phyloP scores from a whole-genome alignment of 2,888 invertebrate species.

The Drosophila siamana region DNA sequence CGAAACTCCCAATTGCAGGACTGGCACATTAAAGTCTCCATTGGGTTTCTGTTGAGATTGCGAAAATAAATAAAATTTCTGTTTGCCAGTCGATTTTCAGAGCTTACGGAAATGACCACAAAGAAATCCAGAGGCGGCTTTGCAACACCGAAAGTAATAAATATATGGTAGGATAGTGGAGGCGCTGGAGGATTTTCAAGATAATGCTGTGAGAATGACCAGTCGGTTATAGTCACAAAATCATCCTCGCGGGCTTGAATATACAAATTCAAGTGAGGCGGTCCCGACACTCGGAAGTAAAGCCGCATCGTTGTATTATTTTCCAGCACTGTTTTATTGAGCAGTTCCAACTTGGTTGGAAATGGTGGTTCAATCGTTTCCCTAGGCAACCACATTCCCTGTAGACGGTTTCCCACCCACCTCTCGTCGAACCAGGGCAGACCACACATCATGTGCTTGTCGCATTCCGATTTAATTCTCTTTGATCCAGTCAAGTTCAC shows the following conservation, averaged over 20 bases:
- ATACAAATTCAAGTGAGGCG: slow-evolving; percentile 66
- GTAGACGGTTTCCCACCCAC: slow-evolving; percentile 55
- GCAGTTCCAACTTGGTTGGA: slow-evolving; percentile 59
- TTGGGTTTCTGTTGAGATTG: slow-evolving; percentile 50
- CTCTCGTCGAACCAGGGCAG: slow-evolving; percentile 76
- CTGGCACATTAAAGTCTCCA: slow-evolving; percentile 55
- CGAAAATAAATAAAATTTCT: background rate
- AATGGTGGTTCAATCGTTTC: slow-evolving; percentile 55
- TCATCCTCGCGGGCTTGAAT: slow-evolving; percentile 64
- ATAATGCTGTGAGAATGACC: slow-evolving; percentile 71
- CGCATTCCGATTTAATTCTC: slow-evolving; percentile 65
- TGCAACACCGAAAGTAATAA: slow-evolving; percentile 69
- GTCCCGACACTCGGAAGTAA: slow-evolving; percentile 68
- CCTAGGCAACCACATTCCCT: slow-evolving; percentile 73
- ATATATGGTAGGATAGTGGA: slow-evolving; percentile 74
- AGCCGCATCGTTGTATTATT: slow-evolving; percentile 52
- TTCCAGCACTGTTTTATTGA: slow-evolving; percentile 55
- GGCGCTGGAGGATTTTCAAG: slow-evolving; percentile 59
- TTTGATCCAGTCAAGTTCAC: slow-evolving; percentile 61
- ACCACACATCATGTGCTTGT: slow-evolving; percentile 77
- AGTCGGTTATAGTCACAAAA: slow-evolving; percentile 63
- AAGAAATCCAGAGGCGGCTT: slow-evolving; percentile 67
- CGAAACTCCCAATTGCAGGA: slow-evolving; percentile 85
- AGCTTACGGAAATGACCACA: slow-evolving; percentile 59
- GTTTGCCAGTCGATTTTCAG: background rate